Evolutionary conservation across 37 sponge, comb jelly and placozoan genomes (phyloP).

Genomic region (Chondrosia reniformis): DNA sequence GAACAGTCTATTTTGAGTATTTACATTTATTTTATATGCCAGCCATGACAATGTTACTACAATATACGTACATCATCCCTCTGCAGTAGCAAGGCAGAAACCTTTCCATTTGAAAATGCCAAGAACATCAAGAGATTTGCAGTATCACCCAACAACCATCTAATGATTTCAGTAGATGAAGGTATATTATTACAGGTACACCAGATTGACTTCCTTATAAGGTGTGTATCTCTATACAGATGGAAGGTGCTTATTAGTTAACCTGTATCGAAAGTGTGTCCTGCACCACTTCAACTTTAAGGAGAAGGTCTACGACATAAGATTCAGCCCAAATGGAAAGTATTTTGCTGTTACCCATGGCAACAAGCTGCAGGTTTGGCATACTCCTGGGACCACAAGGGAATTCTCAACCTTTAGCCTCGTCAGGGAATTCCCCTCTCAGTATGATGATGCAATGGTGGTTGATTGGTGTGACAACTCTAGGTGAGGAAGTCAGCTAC

Average conservation of each 20-base stretch:
- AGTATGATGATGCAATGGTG: conserved; percentile 85
- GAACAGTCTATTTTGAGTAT: too few species aligned
- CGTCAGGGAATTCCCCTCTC: conserved; percentile 72
- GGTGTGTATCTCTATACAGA: conserved; percentile 30
- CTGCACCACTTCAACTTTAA: conserved; percentile 96
- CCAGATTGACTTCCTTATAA: too few species aligned
- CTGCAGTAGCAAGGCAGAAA: conserved; percentile 77
- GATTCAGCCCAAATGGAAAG: conserved; percentile 89
- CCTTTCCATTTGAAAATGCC: conserved; percentile 91
- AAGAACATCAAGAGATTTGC: conserved; percentile 89
- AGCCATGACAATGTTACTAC: too few species aligned
- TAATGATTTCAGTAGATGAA: conserved; percentile 90
- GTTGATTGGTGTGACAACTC: conserved; percentile 91
- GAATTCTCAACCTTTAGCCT: conserved; percentile 88
- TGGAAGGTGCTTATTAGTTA: conserved; percentile 74
- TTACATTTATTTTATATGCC: too few species aligned
- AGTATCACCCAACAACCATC: conserved; percentile 82
- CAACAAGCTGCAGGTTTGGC: conserved; percentile 85
- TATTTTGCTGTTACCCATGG: conserved; percentile 91
- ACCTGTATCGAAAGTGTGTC: conserved; percentile 58
- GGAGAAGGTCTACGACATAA: conserved; percentile 73
- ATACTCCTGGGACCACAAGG: conserved; percentile 66
- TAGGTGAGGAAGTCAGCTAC: conserved; percentile 32
- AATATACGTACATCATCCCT: not conserved
- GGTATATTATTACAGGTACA: conserved; percentile 47